A percentile compares a stretch with the other conserved stretches of the same genome.
These are phyloP conservation scores for Pelodytes ibericus DNA, from an alignment of 2,797 vertebrate genomes.

Conservation along the genomic window DNA sequence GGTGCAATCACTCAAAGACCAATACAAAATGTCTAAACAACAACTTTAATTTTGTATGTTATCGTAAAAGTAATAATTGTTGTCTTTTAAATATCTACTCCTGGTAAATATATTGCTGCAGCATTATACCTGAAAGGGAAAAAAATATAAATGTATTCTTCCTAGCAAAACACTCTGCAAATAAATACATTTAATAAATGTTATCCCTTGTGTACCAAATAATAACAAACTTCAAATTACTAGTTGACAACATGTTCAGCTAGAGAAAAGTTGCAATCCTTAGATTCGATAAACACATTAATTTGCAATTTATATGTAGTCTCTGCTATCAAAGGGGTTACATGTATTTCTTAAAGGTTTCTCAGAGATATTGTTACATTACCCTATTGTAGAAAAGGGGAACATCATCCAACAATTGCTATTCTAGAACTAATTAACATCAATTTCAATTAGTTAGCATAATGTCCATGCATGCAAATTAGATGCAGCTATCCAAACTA, in stretches of 20 bases:
- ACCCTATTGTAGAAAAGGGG: background rate
- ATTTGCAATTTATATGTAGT: background rate
- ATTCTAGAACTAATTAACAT: background rate
- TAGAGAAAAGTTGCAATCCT: background rate
- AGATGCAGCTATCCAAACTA: background rate
- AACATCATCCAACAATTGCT: background rate
- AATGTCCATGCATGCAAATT: background rate
- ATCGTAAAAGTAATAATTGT: too few relatives aligned
- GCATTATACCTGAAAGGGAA: too few relatives aligned
- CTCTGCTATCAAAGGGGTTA: background rate
- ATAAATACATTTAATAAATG: too few relatives aligned
- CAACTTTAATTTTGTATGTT: too few relatives aligned
- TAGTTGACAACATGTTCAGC: background rate
- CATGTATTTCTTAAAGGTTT: background rate
- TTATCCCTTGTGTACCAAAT: too few relatives aligned
- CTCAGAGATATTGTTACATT: background rate
- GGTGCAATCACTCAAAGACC: too few relatives aligned
- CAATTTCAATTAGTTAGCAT: conserved; percentile 6
- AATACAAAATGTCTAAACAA: too few relatives aligned
- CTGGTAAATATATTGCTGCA: too few relatives aligned
- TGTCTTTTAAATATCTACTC: too few relatives aligned
- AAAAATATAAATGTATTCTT: too few relatives aligned
- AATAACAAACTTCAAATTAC: too few relatives aligned
- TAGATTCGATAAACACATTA: background rate
- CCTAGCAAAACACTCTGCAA: too few relatives aligned